A percentile compares a stretch with the other conserved stretches of the same genome.
phyloP scores from a whole-genome alignment of 2,113 vertebrate genomes.

The Desmodus rotundus region DNA sequence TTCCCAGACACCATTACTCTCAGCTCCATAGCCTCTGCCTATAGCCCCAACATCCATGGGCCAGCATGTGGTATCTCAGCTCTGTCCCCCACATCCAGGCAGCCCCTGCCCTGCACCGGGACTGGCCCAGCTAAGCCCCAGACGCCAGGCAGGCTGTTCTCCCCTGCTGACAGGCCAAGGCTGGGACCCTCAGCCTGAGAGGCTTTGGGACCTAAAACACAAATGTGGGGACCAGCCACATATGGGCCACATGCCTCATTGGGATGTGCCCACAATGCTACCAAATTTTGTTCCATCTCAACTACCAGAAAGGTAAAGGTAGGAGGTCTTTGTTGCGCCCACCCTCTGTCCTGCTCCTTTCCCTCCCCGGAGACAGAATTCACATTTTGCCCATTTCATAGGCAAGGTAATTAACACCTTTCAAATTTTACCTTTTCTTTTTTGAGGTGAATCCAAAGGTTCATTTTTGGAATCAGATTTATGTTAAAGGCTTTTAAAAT shows the following conservation, averaged over 20 bases:
- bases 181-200: neutral
- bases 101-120: neutral
- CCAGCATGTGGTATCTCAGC: neutral
- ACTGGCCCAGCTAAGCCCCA: too few species aligned
- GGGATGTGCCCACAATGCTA: neutral
- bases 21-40: neutral
- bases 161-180: neutral
- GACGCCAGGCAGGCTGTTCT: neutral
- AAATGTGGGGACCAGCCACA: neutral
- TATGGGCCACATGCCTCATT: too few species aligned
- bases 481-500: constrained; percentile 37
- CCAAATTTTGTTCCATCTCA: neutral
- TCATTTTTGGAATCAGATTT: constrained; percentile 36
- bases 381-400: neutral
- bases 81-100: accelerated
- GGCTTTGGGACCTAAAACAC: neutral
- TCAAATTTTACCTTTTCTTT: constrained; percentile 37
- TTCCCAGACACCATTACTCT: neutral
- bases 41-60: neutral
- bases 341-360: neutral
- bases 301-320: too few species aligned
- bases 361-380: neutral
- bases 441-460: constrained; percentile 7
- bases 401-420: constrained; percentile 36
- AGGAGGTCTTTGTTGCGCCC: too few species aligned